These are phyloP conservation scores for Drosophila ezoana DNA, from an alignment of 2,888 invertebrate species.

Conservation along the genomic window DNA sequence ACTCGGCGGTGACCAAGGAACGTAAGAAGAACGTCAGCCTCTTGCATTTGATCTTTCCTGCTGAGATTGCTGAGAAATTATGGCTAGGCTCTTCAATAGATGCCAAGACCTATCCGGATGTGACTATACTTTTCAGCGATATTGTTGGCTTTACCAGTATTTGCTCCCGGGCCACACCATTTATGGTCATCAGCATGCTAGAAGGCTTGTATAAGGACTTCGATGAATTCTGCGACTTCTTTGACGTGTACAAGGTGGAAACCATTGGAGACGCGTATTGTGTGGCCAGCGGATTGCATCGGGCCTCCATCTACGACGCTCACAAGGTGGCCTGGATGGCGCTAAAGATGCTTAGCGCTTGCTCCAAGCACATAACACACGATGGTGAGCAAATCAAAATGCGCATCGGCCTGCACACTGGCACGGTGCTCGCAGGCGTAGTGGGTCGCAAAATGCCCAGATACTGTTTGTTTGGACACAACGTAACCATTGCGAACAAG, in stretches of 20 bases:
- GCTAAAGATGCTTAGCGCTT: conserved; percentile 96
- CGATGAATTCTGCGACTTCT: conserved; percentile 95
- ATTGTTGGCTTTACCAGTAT: conserved; percentile 98
- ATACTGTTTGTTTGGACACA: conserved; percentile 97
- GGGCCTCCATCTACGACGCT: conserved; percentile 94
- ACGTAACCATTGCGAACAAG: conserved; percentile 97
- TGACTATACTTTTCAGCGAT: conserved; percentile 98
- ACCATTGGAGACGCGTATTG: conserved; percentile 99
- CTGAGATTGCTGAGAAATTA: conserved; percentile 95
- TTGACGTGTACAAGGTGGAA: conserved; percentile 98
- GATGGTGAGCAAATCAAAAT: conserved; percentile 96
- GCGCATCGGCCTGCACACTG: conserved; percentile 97
- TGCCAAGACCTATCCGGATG: conserved; percentile 96
- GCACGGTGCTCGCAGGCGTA: conserved; percentile 96
- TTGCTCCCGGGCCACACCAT: conserved; percentile 96
- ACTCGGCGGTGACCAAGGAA: conserved; percentile 95
- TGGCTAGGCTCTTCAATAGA: conserved; percentile 97
- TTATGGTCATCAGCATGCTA: conserved; percentile 98
- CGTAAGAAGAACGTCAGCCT: conserved; percentile 97
- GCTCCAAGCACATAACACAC: conserved; percentile 94
- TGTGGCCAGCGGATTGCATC: conserved; percentile 96
- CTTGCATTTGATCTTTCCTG: conserved; percentile 96
- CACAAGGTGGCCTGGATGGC: conserved; percentile 99
- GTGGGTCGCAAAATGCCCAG: conserved; percentile 93
- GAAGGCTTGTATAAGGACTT: conserved; percentile 97